A percentile compares a stretch with the other conserved stretches of the same genome.
Evolutionary conservation across 2,888 invertebrate species (phyloP).

Genomic region (Ectropis crepuscularia): DNA sequence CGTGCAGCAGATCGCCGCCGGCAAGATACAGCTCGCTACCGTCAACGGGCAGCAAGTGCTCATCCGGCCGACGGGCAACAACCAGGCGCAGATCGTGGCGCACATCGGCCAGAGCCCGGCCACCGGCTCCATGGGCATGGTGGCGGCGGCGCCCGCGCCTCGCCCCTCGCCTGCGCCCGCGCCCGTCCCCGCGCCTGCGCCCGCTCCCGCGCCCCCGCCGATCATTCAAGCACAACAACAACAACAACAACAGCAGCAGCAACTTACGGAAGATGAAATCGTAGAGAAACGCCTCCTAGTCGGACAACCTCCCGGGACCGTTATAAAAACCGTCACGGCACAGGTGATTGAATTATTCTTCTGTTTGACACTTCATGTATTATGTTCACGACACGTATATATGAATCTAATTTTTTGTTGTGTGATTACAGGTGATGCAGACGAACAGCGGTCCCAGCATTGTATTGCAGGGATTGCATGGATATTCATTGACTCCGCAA

Average conservation of each 20-base stretch:
- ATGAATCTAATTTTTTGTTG: background rate
- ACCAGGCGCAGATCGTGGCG: conserved; percentile 91
- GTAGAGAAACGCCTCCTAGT: conserved; percentile 90
- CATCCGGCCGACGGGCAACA: conserved; percentile 91
- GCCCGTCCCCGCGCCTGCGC: conserved; percentile 45
- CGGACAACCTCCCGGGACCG: conserved; percentile 93
- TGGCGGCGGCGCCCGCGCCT: conserved; percentile 47
- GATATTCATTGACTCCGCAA: conserved; percentile 92
- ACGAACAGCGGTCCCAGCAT: conserved; percentile 94
- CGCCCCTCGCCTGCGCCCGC: conserved; percentile 30
- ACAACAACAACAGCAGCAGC: too few species aligned
- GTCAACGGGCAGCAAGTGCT: conserved; percentile 94
- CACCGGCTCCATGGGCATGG: conserved; percentile 51
- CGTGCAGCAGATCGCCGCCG: conserved; percentile 92
- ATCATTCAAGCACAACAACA: conserved; percentile 31
- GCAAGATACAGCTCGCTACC: conserved; percentile 93
- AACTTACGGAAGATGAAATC: conserved; percentile 74
- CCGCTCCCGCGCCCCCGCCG: conserved; percentile 42
- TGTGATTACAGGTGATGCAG: conserved; percentile 87
- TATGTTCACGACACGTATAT: background rate
- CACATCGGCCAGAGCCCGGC: conserved; percentile 86
- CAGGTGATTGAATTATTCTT: conserved; percentile 73
- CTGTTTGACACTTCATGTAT: background rate
- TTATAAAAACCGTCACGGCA: conserved; percentile 94
- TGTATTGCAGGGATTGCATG: conserved; percentile 93